Conservation (phyloP, 2,113 vertebrate species). For the Scytalopus superciliaris region DNA sequence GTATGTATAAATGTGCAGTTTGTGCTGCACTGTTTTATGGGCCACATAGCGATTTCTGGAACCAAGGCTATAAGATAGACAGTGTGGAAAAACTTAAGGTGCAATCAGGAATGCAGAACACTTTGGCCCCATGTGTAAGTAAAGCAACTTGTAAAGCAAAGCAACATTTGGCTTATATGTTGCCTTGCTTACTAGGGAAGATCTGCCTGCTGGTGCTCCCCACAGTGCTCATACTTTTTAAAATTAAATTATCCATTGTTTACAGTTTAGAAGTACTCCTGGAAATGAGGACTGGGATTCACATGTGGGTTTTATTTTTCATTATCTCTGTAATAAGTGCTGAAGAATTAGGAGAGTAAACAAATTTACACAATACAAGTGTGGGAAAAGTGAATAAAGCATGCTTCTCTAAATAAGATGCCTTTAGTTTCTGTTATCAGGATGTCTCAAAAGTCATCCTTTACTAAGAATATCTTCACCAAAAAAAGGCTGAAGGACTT, state of each 20-base stretch:
- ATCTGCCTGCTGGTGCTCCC: not conserved
- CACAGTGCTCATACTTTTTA: accelerated
- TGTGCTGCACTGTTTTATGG: not conserved
- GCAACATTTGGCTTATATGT: not conserved
- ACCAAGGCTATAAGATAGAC: not conserved
- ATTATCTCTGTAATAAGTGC: not conserved
- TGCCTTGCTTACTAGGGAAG: not conserved
- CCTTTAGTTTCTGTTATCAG: not conserved
- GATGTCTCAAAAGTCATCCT: not conserved
- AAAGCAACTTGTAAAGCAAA: not conserved
- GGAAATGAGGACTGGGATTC: not conserved
- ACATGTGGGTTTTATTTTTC: not conserved
- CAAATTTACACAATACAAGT: not conserved
- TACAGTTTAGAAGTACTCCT: not conserved
- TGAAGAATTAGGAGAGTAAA: not conserved
- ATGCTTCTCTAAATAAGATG: not conserved
- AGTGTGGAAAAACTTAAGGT: not conserved
- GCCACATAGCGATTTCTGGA: not conserved
- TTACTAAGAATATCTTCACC: not conserved
- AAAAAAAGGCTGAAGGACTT: not conserved
- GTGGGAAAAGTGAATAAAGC: not conserved
- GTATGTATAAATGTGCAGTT: not conserved
- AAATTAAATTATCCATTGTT: not conserved
- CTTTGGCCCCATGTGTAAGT: not conserved
- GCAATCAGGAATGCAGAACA: not conserved